A percentile compares a stretch with the other conserved stretches of the same genome.
These are phyloP conservation scores for Xestia ashworthii DNA, from an alignment of 2,888 invertebrate genomes.

Conservation along the genomic window DNA sequence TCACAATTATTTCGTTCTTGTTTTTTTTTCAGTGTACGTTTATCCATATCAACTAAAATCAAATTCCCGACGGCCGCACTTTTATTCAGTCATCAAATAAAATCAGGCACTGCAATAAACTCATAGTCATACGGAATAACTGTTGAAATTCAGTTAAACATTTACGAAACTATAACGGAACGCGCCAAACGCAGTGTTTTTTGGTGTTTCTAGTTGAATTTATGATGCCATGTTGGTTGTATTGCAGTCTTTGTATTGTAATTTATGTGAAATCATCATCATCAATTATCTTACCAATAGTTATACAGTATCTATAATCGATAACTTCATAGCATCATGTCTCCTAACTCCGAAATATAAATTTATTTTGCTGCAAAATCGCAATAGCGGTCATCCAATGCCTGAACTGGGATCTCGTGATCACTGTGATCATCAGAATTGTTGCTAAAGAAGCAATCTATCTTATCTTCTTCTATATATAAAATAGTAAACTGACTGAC, in stretches of 20 bases:
- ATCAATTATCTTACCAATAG: neutral
- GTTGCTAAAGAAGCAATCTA: neutral
- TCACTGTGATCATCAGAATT: too few relatives aligned
- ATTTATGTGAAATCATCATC: neutral
- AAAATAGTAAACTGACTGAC: too few relatives aligned
- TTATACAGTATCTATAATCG: too few relatives aligned
- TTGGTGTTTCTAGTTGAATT: conserved; percentile 25
- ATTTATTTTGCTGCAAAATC: too few relatives aligned
- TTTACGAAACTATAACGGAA: conserved; percentile 6
- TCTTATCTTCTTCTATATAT: too few relatives aligned
- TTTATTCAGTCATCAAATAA: conserved; percentile 13
- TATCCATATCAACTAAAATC: neutral
- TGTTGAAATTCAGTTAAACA: conserved; percentile 23
- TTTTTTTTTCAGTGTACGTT: neutral
- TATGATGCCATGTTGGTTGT: conserved; percentile 22
- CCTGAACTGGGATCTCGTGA: too few relatives aligned
- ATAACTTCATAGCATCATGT: too few relatives aligned
- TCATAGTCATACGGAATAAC: conserved; percentile 1
- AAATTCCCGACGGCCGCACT: conserved; percentile 1
- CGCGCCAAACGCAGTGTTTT: conserved; percentile 28
- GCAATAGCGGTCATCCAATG: too few relatives aligned
- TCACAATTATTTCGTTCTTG: neutral
- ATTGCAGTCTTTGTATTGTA: neutral
- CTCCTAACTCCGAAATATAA: too few relatives aligned
- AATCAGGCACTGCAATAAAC: conserved; percentile 4